Conservation (phyloP, 2,888 invertebrate species). For the Apotomis capreana region DNA sequence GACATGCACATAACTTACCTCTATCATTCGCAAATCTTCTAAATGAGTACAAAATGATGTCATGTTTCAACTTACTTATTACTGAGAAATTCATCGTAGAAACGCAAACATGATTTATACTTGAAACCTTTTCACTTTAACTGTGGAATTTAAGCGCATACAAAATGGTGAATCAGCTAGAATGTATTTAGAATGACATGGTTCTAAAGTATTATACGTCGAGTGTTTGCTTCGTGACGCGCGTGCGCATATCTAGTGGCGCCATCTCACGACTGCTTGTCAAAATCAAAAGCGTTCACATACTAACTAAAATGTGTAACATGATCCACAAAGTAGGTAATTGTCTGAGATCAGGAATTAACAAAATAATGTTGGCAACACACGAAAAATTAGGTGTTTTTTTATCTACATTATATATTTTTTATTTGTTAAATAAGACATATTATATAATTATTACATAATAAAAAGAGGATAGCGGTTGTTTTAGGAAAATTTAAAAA, state of each 20-base stretch:
- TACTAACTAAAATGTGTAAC: constrained; percentile 41
- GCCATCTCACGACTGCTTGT: constrained; percentile 71
- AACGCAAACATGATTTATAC: neutral
- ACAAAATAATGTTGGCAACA: too few species aligned
- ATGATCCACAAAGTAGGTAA: constrained; percentile 60
- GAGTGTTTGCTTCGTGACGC: constrained; percentile 58
- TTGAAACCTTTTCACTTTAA: constrained; percentile 14
- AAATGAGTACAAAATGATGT: constrained; percentile 38
- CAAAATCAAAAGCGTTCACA: constrained; percentile 63
- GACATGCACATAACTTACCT: constrained; percentile 32
- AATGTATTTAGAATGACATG: neutral
- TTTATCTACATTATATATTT: too few species aligned
- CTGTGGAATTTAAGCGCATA: neutral
- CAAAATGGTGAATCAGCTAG: neutral
- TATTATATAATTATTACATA: too few species aligned
- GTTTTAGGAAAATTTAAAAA: too few species aligned
- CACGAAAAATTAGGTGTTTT: too few species aligned
- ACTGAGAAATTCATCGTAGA: constrained; percentile 47
- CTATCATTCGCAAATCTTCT: constrained; percentile 36
- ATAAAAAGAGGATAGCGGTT: too few species aligned
- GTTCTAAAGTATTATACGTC: neutral
- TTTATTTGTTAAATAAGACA: too few species aligned
- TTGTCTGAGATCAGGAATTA: constrained; percentile 42
- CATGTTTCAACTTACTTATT: constrained; percentile 40
- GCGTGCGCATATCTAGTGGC: constrained; percentile 58